Base-by-base conservation (phyloP, 2,888 invertebrate genomes). In the Harpalus rufipes region DNA sequence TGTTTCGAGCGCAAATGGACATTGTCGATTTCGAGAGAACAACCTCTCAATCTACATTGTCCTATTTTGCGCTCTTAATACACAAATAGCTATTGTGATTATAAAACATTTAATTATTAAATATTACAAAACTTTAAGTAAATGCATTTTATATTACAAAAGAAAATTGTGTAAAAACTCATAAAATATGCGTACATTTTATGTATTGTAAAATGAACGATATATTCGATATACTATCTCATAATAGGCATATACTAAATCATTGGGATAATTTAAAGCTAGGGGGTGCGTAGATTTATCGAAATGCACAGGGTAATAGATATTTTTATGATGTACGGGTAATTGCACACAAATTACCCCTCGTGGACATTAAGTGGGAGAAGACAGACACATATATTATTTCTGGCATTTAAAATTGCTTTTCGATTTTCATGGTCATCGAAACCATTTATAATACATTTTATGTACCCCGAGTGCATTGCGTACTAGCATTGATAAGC, bases 321-420 rank as follows among this genome's bases (percentile, higher is more conserved):
- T n/a, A 14, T 32, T 68, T 68, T 39, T 68, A 68, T 68, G 39
- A 68, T 68, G 68, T 39, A 14, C 12, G 39, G 68, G 25, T 68
- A 68, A 39, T 68, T 68, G 68, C 39, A 63, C 25, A 63, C 63
- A 63, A 63, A 63, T 63, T 63, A 63, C 25, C 6, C 14, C n/a
- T 39, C 25, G n/a, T 14, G 39, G 39, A 68, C 10, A 25, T 1
- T 14, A 12, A 68, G 68, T 68, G 68, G 68, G 68, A 14, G 68
- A 68, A 68, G 68, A 68, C 68, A 68, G 68, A 68, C 68, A 68
- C 68, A 68, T 68, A 68, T n/a, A 68, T 68, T 25, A 39, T 41
- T 39, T 68, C 39, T 68, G 68, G 12, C 68, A 39, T 68, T 68
- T 68, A n/a, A 68, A 68, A 68, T 68, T 68, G 68, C 32, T 68